phyloP scores from a whole-genome alignment of 2,888 invertebrate genomes.

The Harpalus rubripes region DNA sequence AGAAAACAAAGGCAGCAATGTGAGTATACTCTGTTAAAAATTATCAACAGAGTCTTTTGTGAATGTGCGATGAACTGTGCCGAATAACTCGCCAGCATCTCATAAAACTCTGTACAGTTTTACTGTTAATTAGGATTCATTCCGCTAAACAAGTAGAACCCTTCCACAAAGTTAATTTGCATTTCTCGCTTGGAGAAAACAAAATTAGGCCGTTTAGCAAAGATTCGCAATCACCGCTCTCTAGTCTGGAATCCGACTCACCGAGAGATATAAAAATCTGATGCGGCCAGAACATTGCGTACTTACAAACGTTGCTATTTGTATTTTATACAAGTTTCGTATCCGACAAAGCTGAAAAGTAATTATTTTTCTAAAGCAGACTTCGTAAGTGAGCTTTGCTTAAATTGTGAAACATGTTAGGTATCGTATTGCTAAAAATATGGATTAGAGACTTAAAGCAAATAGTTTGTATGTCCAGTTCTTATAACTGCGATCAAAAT shows the following conservation, averaged over 20 bases:
- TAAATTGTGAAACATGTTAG: too few relatives aligned
- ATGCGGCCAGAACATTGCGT: constrained; percentile 5
- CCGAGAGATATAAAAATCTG: constrained; percentile 52
- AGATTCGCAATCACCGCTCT: constrained; percentile 64
- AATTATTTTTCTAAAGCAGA: too few relatives aligned
- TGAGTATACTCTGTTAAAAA: constrained; percentile 55
- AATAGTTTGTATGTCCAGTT: too few relatives aligned
- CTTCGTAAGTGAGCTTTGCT: too few relatives aligned
- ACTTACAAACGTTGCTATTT: neutral
- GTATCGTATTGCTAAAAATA: too few relatives aligned
- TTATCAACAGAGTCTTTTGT: constrained; percentile 59
- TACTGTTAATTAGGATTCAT: constrained; percentile 67
- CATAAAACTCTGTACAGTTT: constrained; percentile 66
- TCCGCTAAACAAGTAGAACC: constrained; percentile 66
- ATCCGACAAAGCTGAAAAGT: too few relatives aligned
- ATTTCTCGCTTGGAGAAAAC: constrained; percentile 66
- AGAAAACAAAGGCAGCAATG: constrained; percentile 43
- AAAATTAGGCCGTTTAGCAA: constrained; percentile 66
- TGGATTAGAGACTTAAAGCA: too few relatives aligned
- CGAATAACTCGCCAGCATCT: constrained; percentile 65
- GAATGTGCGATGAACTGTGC: constrained; percentile 51
- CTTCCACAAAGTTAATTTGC: constrained; percentile 66
- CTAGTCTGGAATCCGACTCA: constrained; percentile 33
- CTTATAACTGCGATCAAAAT: too few relatives aligned
- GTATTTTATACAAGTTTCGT: too few relatives aligned